Evolutionary conservation across 2,797 vertebrate species (phyloP).

Genomic region (Limnodromus scolopaceus): DNA sequence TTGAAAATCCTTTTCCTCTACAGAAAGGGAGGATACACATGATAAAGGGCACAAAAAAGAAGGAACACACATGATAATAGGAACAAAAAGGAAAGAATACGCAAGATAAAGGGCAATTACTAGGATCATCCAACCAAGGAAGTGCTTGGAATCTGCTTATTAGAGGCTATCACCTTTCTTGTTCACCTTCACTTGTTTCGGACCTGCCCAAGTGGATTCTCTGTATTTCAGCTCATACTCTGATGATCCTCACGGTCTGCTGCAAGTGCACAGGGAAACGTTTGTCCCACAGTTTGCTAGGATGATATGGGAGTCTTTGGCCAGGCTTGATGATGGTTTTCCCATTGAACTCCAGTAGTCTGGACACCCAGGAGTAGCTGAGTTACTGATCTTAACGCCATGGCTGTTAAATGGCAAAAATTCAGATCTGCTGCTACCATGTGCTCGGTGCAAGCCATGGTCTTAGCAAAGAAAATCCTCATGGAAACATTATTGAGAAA

Average conservation of each 20-base stretch:
- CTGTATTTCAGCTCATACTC: not conserved
- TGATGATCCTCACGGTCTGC: rapidly evolving
- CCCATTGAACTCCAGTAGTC: rapidly evolving
- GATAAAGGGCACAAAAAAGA: not conserved
- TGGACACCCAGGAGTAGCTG: not conserved
- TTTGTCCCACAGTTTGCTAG: not conserved
- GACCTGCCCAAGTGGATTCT: not conserved
- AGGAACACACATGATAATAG: not conserved
- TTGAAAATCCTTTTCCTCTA: not conserved
- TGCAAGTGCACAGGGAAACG: rapidly evolving
- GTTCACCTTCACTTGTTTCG: not conserved
- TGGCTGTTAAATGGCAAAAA: not conserved
- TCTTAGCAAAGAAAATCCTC: not conserved
- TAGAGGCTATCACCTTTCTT: not conserved
- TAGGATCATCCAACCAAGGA: not conserved
- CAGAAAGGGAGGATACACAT: rapidly evolving
- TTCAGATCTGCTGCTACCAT: rapidly evolving
- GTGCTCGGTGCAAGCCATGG: not conserved
- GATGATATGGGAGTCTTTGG: not conserved
- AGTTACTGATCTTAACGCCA: rapidly evolving
- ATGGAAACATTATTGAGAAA: not conserved
- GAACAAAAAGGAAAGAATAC: not conserved
- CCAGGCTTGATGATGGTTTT: not conserved
- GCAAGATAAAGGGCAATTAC: not conserved
- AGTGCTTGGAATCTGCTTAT: not conserved